Conservation (phyloP, 2,113 vertebrate species). For the Nothoprocta pentlandii region DNA sequence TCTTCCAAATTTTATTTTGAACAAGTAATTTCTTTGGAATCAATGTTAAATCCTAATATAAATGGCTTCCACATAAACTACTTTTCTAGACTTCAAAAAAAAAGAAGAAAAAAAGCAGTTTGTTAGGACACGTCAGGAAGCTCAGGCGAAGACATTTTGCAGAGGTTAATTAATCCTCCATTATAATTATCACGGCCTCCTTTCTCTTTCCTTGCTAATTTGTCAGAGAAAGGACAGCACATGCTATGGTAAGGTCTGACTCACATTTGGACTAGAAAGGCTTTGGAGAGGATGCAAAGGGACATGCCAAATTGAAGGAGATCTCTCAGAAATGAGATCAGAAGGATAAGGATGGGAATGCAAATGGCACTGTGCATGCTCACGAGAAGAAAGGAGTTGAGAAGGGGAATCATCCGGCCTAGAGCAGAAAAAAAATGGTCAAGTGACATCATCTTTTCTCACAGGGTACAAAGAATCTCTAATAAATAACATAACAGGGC, state of each 20-base stretch:
- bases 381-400: not conserved
- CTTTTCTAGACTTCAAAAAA: not conserved
- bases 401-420: not conserved
- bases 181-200: not conserved
- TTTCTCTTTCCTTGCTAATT: not conserved
- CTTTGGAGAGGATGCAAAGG: not conserved
- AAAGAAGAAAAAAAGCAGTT: not conserved
- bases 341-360: not conserved
- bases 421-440: not conserved
- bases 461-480: not conserved
- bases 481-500: not conserved
- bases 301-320: not conserved
- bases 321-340: not conserved
- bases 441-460: not conserved
- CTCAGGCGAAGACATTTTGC: conserved; percentile 18
- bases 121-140: conserved; percentile 11
- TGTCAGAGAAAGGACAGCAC: not conserved
- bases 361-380: not conserved
- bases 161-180: conserved; percentile 14
- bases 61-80: not conserved
- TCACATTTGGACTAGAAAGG: not conserved
- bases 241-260: not conserved
- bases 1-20: not conserved
- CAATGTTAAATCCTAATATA: not conserved
- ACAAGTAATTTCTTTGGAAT: not conserved